Percentiles rank a stretch among this genome's conserved stretches.
Conservation (phyloP, 2,797 vertebrate species). For the Rhincodon typus region DNA sequence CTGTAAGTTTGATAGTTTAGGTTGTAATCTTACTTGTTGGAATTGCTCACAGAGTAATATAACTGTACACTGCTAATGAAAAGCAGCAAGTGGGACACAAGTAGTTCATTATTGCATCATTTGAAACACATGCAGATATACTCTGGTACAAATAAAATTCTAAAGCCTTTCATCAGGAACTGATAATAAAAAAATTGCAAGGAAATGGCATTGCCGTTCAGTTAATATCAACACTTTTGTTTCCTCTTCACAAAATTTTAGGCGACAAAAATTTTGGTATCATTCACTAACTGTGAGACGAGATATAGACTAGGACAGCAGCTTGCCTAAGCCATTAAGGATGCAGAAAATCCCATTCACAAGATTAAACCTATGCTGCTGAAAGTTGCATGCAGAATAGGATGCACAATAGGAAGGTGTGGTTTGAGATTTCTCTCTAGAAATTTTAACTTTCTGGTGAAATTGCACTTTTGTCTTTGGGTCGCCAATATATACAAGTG, state of each 20-base stretch:
- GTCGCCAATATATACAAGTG: background rate
- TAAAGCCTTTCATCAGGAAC: background rate
- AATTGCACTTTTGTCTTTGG: background rate
- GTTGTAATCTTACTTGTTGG: background rate
- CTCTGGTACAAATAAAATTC: background rate
- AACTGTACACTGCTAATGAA: background rate
- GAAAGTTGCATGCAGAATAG: background rate
- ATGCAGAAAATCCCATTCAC: background rate
- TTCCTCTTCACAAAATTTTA: background rate
- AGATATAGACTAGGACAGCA: background rate
- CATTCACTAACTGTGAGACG: background rate
- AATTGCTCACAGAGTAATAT: background rate
- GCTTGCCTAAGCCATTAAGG: background rate
- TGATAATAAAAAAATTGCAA: background rate
- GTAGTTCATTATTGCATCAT: background rate
- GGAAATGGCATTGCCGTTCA: too few relatives aligned
- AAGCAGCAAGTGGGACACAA: background rate
- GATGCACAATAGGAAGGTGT: background rate
- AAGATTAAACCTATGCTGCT: background rate
- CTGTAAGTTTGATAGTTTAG: conserved; percentile 19
- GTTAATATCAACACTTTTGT: background rate
- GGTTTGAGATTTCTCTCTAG: background rate
- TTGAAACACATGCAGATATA: background rate
- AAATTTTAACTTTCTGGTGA: background rate
- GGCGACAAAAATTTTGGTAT: background rate